Evolutionary conservation across 2,113 vertebrate genomes (phyloP).

Genomic region (Fregetta grallaria): DNA sequence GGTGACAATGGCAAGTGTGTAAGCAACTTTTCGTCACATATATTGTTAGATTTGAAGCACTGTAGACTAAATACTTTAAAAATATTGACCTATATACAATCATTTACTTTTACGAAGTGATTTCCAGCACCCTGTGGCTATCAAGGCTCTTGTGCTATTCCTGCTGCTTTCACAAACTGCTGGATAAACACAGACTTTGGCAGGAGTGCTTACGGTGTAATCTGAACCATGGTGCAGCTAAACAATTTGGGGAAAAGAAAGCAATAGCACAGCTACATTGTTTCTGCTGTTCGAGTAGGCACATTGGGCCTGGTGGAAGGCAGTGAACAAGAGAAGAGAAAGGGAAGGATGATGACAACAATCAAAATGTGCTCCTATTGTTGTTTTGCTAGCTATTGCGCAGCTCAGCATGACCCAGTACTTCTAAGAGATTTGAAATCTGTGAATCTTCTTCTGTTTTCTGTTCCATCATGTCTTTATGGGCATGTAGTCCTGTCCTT

Average conservation of each 20-base stretch:
- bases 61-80: not conserved
- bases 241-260: not conserved
- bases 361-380: not conserved
- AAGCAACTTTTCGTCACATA: not conserved
- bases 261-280: not conserved
- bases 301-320: not conserved
- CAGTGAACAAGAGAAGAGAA: not conserved
- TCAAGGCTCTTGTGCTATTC: not conserved
- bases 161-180: not conserved
- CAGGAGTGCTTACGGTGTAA: not conserved
- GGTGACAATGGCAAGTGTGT: not conserved
- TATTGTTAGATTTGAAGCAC: not conserved
- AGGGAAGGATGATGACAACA: not conserved
- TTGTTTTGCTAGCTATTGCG: fast-evolving
- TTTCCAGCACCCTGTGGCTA: not conserved
- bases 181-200: not conserved
- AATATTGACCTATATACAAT: not conserved
- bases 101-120: not conserved
- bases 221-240: not conserved
- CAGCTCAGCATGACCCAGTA: not conserved
- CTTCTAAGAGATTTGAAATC: not conserved
- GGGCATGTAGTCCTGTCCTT: not conserved
- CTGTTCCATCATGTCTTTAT: not conserved
- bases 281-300: not conserved
- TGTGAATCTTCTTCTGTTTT: not conserved